These are phyloP conservation scores for Ariolimax columbianus DNA, from an alignment of 2,888 invertebrate species.

Conservation along the genomic window DNA sequence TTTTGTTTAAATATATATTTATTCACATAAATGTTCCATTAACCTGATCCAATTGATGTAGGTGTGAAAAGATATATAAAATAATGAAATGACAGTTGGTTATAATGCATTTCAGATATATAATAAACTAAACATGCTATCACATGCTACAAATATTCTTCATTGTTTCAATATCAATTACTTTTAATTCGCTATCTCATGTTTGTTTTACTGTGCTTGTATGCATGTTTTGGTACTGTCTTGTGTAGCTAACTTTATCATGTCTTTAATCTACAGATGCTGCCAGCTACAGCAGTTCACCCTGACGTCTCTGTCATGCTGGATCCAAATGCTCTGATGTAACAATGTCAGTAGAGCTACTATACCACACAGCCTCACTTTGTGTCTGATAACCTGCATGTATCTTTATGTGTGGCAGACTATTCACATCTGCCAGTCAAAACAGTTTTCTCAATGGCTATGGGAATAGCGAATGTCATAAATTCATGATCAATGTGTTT, in stretches of 20 bases:
- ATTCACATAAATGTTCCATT: too few relatives aligned
- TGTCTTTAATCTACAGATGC: conserved; percentile 55
- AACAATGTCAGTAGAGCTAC: conserved; percentile 36
- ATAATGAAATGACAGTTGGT: too few relatives aligned
- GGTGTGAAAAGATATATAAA: too few relatives aligned
- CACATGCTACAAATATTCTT: too few relatives aligned
- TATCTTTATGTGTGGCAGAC: conserved; percentile 30
- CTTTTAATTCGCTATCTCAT: neutral
- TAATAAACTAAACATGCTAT: too few relatives aligned
- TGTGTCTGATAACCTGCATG: conserved; percentile 29
- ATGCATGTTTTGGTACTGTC: neutral
- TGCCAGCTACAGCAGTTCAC: conserved; percentile 49
- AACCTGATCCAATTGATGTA: too few relatives aligned
- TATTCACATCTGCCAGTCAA: conserved; percentile 5
- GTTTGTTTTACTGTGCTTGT: neutral
- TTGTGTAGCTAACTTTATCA: conserved; percentile 35
- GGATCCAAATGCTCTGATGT: conserved; percentile 57
- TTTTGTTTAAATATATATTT: too few relatives aligned
- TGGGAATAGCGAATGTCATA: neutral
- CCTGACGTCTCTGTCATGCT: conserved; percentile 53
- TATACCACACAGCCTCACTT: conserved; percentile 40
- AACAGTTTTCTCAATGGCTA: conserved; percentile 2
- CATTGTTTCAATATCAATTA: neutral
- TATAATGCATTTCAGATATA: too few relatives aligned
- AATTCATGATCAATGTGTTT: neutral